Conservation (phyloP, 2,888 invertebrate species). For the Trilocha varians region DNA sequence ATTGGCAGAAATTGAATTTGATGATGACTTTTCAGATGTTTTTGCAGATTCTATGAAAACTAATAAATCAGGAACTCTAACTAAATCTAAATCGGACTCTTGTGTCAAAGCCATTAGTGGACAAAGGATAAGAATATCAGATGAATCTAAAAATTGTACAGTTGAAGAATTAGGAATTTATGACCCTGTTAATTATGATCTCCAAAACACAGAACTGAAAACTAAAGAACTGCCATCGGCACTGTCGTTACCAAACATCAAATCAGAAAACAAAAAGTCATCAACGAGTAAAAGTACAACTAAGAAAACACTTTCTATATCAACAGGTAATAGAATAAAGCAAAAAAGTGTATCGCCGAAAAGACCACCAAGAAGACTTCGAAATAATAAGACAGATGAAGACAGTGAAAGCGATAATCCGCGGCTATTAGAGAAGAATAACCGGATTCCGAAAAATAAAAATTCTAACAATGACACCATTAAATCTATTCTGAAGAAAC, state of each 20-base stretch:
- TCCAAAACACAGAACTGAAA: slow-evolving; percentile 56
- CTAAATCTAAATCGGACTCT: slow-evolving; percentile 54
- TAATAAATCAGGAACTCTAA: slow-evolving; percentile 35
- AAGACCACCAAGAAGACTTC: slow-evolving; percentile 73
- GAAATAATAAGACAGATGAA: slow-evolving; percentile 60
- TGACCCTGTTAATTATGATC: slow-evolving; percentile 65
- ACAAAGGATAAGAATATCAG: slow-evolving; percentile 77
- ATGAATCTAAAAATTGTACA: slow-evolving; percentile 57
- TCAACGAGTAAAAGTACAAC: slow-evolving; percentile 46
- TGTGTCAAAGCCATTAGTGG: slow-evolving; percentile 79
- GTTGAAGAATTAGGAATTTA: slow-evolving; percentile 55
- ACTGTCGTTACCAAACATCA: slow-evolving; percentile 59
- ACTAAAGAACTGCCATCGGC: slow-evolving; percentile 40
- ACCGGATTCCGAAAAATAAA: slow-evolving; percentile 44
- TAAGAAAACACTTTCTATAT: slow-evolving; percentile 43
- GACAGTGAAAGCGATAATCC: slow-evolving; percentile 68
- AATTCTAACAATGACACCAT: slow-evolving; percentile 57
- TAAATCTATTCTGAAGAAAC: slow-evolving; percentile 75
- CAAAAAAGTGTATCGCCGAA: slow-evolving; percentile 74
- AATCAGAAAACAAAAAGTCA: slow-evolving; percentile 53
- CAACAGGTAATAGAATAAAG: slow-evolving; percentile 48
- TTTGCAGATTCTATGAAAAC: slow-evolving; percentile 52
- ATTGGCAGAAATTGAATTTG: slow-evolving; percentile 64
- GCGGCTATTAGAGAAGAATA: slow-evolving; percentile 43
- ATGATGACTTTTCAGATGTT: slow-evolving; percentile 63